These are phyloP conservation scores for Apeira syringaria DNA, from an alignment of 2,888 invertebrate species.

Conservation along the genomic window DNA sequence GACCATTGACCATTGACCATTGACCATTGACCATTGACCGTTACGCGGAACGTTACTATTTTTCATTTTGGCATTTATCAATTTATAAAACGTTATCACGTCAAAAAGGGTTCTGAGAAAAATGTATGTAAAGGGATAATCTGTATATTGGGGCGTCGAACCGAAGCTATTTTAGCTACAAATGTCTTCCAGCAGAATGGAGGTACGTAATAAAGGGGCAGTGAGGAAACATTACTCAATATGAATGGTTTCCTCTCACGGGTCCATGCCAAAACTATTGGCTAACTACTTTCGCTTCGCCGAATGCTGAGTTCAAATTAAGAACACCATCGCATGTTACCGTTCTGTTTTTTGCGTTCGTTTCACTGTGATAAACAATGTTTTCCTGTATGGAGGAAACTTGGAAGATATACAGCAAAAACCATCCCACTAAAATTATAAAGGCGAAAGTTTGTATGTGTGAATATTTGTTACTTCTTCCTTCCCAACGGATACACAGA, in stretches of 20 bases:
- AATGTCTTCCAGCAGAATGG: conserved; percentile 54
- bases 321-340: conserved; percentile 38
- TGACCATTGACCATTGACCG: too few species aligned
- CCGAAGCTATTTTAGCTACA: conserved; percentile 51
- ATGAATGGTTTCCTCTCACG: conserved; percentile 67
- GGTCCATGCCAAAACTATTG: conserved; percentile 62
- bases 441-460: too few species aligned
- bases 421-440: too few species aligned
- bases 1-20: too few species aligned
- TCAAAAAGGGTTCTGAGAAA: conserved; percentile 21
- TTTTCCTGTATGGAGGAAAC: not conserved
- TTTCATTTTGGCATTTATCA: too few species aligned
- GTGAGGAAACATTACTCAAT: conserved; percentile 70
- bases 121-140: conserved; percentile 41
- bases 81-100: too few species aligned
- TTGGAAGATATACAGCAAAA: too few species aligned
- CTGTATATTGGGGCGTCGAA: conserved; percentile 47
- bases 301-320: conserved; percentile 51
- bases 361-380: conserved; percentile 19
- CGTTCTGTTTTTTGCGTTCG: conserved; percentile 22
- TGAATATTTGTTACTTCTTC: too few species aligned
- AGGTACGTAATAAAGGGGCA: conserved; percentile 58
- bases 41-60: too few species aligned
- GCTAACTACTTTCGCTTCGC: conserved; percentile 53
- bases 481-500: too few species aligned